These are phyloP conservation scores for Bombus polaris DNA, from an alignment of 1,140 invertebrate species.

Conservation along the genomic window DNA sequence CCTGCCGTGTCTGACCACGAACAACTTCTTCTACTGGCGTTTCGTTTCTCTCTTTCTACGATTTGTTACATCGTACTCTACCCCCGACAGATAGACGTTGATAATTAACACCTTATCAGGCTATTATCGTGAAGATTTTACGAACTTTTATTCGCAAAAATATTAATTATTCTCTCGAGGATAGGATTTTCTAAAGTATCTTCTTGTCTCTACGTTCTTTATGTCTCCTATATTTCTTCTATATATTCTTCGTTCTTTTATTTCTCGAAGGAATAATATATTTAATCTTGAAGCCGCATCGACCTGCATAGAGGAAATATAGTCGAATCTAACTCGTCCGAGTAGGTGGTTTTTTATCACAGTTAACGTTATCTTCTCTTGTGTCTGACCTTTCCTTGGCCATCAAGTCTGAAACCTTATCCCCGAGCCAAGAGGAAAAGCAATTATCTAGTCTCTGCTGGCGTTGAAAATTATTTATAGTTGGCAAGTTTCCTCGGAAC, in stretches of 20 bases:
- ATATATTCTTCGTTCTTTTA: not conserved
- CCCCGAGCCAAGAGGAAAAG: slow-evolving; percentile 18
- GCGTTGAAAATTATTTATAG: slow-evolving; percentile 42
- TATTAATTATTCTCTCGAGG: not conserved
- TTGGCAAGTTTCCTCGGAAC: slow-evolving; percentile 4
- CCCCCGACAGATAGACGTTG: no score
- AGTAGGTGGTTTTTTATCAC: slow-evolving; percentile 27
- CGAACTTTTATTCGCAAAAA: not conserved
- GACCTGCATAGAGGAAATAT: not conserved
- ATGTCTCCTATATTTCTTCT: not conserved
- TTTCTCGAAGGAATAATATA: no score
- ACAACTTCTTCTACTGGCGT: not conserved
- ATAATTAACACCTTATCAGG: no score
- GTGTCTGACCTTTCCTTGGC: slow-evolving; percentile 44
- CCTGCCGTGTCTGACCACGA: not conserved
- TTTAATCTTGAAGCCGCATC: not conserved
- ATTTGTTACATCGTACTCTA: not conserved
- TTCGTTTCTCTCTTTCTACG: not conserved
- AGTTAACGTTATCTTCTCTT: slow-evolving; percentile 31
- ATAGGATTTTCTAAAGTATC: no score
- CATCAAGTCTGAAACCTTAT: slow-evolving; percentile 48
- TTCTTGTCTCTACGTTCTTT: not conserved
- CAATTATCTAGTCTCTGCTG: slow-evolving; percentile 26
- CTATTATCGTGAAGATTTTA: no score
- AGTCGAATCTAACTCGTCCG: not conserved